Percentiles rank a stretch among this genome's conserved stretches.
Evolutionary conservation across 2,113 vertebrate genomes (phyloP).

Genomic region (Alosa alosa): DNA sequence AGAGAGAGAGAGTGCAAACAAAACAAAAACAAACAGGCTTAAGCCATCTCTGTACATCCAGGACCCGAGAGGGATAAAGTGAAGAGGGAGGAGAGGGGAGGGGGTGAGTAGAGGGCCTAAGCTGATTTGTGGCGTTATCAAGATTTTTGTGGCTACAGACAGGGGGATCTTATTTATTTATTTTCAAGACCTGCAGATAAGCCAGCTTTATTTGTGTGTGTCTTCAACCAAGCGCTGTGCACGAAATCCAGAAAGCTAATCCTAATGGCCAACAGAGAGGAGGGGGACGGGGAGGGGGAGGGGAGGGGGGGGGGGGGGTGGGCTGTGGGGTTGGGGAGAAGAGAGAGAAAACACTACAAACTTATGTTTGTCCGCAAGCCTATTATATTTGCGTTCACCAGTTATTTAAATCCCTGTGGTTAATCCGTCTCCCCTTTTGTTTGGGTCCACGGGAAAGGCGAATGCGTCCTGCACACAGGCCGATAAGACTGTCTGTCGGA

Average conservation of each 20-base stretch:
- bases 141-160: constrained; percentile 42
- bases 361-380: constrained; percentile 39
- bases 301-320: background rate
- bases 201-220: constrained; percentile 29
- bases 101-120: constrained; percentile 20
- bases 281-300: background rate
- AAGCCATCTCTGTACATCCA: constrained; percentile 29
- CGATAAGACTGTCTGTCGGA: background rate
- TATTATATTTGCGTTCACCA: constrained; percentile 31
- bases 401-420: constrained; percentile 34
- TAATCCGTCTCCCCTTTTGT: constrained; percentile 40
- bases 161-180: constrained; percentile 39
- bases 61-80: constrained; percentile 17
- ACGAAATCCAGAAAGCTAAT: constrained; percentile 48
- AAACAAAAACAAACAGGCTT: constrained; percentile 3
- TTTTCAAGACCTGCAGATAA: constrained; percentile 43
- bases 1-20: background rate
- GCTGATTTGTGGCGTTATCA: constrained; percentile 45
- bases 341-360: constrained; percentile 1
- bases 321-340: background rate
- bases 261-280: constrained; percentile 42
- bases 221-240: constrained; percentile 23
- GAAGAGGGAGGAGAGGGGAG: background rate
- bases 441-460: constrained; percentile 20
- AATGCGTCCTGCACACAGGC: background rate